Base-by-base conservation (phyloP, 2,888 invertebrate species). In the Andrena flavipes region DNA sequence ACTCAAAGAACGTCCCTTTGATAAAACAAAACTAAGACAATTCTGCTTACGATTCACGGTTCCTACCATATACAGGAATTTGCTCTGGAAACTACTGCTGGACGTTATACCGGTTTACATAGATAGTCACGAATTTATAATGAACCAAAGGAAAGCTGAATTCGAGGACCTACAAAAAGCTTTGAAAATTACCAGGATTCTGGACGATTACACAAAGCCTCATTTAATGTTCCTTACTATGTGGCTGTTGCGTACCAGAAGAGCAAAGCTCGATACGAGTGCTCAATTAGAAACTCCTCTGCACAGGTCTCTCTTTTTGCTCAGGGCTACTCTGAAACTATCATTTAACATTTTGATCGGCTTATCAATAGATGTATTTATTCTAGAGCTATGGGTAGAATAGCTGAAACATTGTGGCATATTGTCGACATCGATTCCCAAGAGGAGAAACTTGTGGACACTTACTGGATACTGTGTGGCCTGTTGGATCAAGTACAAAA, bases 11-110 rank as follows among this genome's bases (percentile, higher is more conserved):
- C 97, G 97, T 90, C 97, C 96, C 16, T 95, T 97, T 93, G 98
- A 98, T 92, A 95, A 95, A 91, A 95, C 95, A 7, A 98, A 98
- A 93, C 92, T 99, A 35, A 96, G 96, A 90, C 97, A 98, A 91
- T 98, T 98, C 92, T 97, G 98, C 90, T 94, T 98, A 72, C 95
- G 97, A 81, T 98, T 97, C 92, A 96, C 97, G 0, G 97, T 98
- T 20, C 98, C 98, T 5, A 96, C 96, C 16, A 95, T 96, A 5
- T 97, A 98, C 88, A 96, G 98, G 91, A 96, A 96, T 92, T 95
- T 97, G 71, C 95, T 98, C 20, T 98, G 98, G 98, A 98, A 98
- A 94, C 95, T 98, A 51, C 95, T 98, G 67, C 94, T 98, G 88
- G 97, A 96, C 84, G 96, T 98, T 4, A 94, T 97, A 49, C 98